Base-by-base conservation (phyloP, 2,888 invertebrate species). In the Macropis europaea region DNA sequence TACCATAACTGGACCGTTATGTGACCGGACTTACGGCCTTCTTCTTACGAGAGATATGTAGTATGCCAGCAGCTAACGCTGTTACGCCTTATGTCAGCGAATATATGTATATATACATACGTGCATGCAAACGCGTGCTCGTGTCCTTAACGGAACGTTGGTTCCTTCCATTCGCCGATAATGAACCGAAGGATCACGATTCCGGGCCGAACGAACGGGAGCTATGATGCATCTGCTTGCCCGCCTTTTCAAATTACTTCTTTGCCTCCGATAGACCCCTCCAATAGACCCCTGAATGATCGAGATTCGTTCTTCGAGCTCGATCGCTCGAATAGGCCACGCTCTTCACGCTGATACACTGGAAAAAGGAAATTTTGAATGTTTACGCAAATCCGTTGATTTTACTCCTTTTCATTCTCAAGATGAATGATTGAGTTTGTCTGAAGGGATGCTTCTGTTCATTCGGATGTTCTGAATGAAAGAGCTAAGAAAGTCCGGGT, bases 1-100 rank as follows among this genome's bases (percentile, higher is more conserved):
- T 85, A 85, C 86, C 85, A 87, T 87, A 88, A 88, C 88, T 87
- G 87, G 88, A 87, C 88, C 88, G 88, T 88, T 88, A 88, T 87
- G 86, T 88, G 88, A 88, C 88, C 88, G 87, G 82, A 84, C 85
- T 81, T 78, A 69, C 78, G 76, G 73, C 78, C 81, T 71, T 81
- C 81, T 75, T 69, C 72, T 80, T 68, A 53, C 63, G 43, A 74
- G 63, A 63, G 68, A 66, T 54, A 64, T 54, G 64, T 62, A 76
- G 73, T 67, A 52, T 61, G 30, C 52, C 56, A 32, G 54, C 61
- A 19, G 11, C 40, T 24, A 67, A 54, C 53, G 67, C 60, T 50
- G 52, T 59, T 70, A 63, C 71, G 71, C 60, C 50, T 76, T 34
- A 38, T 53, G 60, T 59, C 60, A 59, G 53, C 48, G 61, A n/a